phyloP scores from a whole-genome alignment of 2,888 invertebrate species.

The Xanthia icteritia region DNA sequence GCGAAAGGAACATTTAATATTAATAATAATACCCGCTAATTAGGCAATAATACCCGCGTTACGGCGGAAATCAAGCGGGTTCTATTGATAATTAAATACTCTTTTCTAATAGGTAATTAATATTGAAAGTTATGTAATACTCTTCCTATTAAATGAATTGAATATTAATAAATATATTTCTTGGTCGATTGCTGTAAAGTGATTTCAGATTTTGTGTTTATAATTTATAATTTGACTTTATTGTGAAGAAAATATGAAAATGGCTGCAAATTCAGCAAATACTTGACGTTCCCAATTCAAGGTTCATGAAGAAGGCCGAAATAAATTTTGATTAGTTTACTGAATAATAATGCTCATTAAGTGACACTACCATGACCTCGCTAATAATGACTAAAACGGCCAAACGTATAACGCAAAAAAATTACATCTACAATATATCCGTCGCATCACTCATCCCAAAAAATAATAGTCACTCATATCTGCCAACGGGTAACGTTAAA shows the following conservation, averaged over 20 bases:
- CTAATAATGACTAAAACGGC: slow-evolving; percentile 14
- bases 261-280: background rate
- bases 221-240: too few relatives aligned
- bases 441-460: slow-evolving; percentile 21
- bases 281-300: background rate
- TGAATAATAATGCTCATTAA: slow-evolving; percentile 5
- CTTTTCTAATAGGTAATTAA: slow-evolving; percentile 17
- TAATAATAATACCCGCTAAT: too few relatives aligned
- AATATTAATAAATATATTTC: background rate
- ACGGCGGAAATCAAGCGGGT: slow-evolving; percentile 35
- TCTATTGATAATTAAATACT: slow-evolving; percentile 33
- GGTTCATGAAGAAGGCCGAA: background rate
- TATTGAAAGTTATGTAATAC: slow-evolving; percentile 11
- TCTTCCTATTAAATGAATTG: slow-evolving; percentile 30
- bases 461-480: slow-evolving; percentile 19
- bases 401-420: background rate
- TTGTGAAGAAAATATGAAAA: background rate
- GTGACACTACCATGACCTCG: slow-evolving; percentile 14
- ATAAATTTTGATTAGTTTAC: background rate
- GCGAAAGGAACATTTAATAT: too few relatives aligned
- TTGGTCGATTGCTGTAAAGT: background rate
- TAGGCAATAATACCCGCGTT: slow-evolving; percentile 6
- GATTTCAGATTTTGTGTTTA: background rate
- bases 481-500: slow-evolving; percentile 56
- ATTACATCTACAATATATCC: background rate